A percentile compares a stretch with the other conserved stretches of the same genome.
Conservation (phyloP, 2,797 vertebrate genomes). For the Sarcophilus harrisii region DNA sequence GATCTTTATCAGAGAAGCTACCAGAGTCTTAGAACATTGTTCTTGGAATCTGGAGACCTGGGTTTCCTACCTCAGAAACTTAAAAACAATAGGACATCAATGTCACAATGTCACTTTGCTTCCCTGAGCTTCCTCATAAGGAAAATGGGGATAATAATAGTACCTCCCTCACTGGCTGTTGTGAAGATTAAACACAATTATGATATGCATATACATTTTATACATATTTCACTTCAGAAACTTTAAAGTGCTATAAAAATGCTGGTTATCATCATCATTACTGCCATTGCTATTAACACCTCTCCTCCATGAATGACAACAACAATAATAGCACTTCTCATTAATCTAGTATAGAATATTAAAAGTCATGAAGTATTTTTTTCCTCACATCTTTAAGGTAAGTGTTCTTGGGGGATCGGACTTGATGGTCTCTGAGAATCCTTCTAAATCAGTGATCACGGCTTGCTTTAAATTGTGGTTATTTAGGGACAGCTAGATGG, state of each 20-base stretch:
- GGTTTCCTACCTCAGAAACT: not conserved
- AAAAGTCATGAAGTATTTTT: not conserved
- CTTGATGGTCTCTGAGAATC: not conserved
- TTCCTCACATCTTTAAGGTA: not conserved
- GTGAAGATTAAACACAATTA: not conserved
- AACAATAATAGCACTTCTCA: not conserved
- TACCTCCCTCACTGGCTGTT: not conserved
- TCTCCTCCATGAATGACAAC: not conserved
- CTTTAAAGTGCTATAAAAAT: not conserved
- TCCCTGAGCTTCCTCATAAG: conserved; percentile 8
- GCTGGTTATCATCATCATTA: not conserved
- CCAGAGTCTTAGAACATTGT: not conserved
- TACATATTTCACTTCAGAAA: not conserved
- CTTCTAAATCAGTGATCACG: not conserved
- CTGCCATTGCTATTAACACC: not conserved
- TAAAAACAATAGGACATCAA: not conserved
- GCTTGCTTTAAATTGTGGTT: not conserved
- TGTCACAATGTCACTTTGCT: not conserved
- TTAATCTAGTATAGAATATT: not conserved
- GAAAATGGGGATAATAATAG: not conserved
- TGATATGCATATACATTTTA: not conserved
- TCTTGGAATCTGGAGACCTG: not conserved
- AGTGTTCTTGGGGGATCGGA: not conserved
- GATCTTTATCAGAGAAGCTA: not conserved
- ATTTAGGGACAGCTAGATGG: not conserved